Base-by-base conservation (phyloP, 2,113 vertebrate genomes). In the Ophthalmolycus amberensis region DNA sequence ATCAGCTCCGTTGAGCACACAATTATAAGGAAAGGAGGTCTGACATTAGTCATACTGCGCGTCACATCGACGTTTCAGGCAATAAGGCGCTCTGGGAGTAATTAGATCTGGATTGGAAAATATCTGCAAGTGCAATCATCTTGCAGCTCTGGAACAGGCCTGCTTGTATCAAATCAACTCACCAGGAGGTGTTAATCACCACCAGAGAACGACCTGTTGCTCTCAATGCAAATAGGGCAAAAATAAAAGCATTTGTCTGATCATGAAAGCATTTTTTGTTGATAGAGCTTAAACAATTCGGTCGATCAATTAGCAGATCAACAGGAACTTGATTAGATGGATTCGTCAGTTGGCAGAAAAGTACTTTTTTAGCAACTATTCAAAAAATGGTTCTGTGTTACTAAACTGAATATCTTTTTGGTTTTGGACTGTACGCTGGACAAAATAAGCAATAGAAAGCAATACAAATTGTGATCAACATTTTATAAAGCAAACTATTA, bases 1-100 rank as follows among this genome's bases (percentile, higher is more conserved):
- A 91, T 88, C 82, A 88, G 87, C 59, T 85, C 77, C 71, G 77
- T 85, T 88, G 83, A 87, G 90, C 58, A 78, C 74, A 80, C 81
- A 89, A 89, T 92, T 89, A 86, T 48, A 2, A 80, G 40, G 63
- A 79, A 38, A 85, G 81, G 79, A 63, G 64, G 66, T 86, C 72
- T 85, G 85, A 70, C 67, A 89, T 92, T 88, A 90, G 85, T 86
- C 86, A 84, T 73, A 68, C 66, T 70, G 37, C 32, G 8, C 15
- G 56, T 74, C 83, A 72, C 60, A 38, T 66, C 0, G 0, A 60
- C 65, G 63, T 79, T 80, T 59, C 60, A 64, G 79, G 81, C 44
- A 37, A 80, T 54, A 48, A 84, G 71, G 72, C 6, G 46, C 22
- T 83, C 74, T 56, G 60, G 71, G 64, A 83, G 27, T 75, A 74